Evolutionary conservation across 1,140 invertebrate genomes (phyloP).

Genomic region (Apis florea): DNA sequence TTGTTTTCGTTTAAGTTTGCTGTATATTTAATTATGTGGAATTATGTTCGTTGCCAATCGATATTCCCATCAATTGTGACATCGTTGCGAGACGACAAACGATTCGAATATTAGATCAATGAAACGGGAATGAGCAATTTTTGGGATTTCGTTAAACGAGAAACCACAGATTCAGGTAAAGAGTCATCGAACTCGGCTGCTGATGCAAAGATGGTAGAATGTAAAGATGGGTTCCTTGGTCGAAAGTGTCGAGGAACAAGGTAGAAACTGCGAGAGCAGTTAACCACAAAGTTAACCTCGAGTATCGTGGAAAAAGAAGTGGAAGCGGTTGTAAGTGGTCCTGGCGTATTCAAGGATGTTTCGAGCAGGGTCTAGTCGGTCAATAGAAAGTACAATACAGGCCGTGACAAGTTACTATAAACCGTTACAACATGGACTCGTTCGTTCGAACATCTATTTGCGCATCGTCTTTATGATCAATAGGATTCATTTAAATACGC

Average conservation of each 20-base stretch:
- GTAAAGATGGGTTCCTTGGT: background rate
- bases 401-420: conserved; percentile 25
- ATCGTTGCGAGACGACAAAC: background rate
- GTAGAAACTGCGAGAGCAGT: conserved; percentile 11
- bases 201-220: too few species aligned
- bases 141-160: background rate
- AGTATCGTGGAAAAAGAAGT: conserved; percentile 6
- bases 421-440: conserved; percentile 17
- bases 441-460: background rate
- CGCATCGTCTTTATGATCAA: conserved; percentile 2
- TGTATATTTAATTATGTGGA: too few species aligned
- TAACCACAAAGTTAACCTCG: conserved; percentile 19
- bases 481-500: background rate
- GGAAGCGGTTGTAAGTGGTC: background rate
- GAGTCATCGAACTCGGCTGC: background rate
- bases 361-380: conserved; percentile 23
- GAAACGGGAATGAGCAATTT: background rate
- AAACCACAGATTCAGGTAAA: background rate
- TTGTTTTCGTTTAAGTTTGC: too few species aligned
- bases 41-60: too few species aligned
- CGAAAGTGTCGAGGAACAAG: conserved; percentile 32
- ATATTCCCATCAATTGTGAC: too few species aligned
- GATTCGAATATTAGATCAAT: background rate
- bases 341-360: conserved; percentile 19
- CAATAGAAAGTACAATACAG: conserved; percentile 45